These are phyloP conservation scores for Bellardia pandia DNA, from an alignment of 2,888 invertebrate genomes.

Conservation along the genomic window DNA sequence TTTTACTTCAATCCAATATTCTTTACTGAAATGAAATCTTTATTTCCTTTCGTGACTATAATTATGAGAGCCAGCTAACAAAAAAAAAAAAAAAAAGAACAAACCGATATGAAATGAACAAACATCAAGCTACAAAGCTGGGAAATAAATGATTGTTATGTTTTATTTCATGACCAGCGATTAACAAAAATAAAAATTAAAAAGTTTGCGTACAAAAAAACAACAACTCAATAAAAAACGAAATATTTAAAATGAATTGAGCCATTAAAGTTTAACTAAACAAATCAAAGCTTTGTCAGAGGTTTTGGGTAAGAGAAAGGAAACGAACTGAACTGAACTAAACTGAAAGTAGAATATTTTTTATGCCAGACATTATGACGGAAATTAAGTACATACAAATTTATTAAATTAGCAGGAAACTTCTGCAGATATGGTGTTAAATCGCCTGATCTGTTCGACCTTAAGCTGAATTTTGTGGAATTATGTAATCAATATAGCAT, in stretches of 20 bases:
- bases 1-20: conserved; percentile 61
- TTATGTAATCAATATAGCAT: too few relatives aligned
- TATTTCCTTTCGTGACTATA: conserved; percentile 82
- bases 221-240: not conserved
- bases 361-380: conserved; percentile 10
- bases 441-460: too few relatives aligned
- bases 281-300: conserved; percentile 12
- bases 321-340: not conserved
- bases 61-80: conserved; percentile 74
- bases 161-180: conserved; percentile 74
- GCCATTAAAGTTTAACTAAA: not conserved
- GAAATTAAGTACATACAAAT: not conserved
- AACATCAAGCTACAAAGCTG: conserved; percentile 7
- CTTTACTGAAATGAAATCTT: conserved; percentile 71
- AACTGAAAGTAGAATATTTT: not conserved
- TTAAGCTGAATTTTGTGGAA: too few relatives aligned
- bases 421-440: too few relatives aligned
- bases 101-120: not conserved
- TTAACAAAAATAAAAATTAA: conserved; percentile 71
- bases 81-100: conserved; percentile 22
- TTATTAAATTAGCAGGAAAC: too few relatives aligned
- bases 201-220: conserved; percentile 31
- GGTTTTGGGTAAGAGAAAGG: not conserved
- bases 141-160: conserved; percentile 66
- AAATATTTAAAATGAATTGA: conserved; percentile 1